Conservation (phyloP, 1,140 invertebrate species). For the Nymphalis io region DNA sequence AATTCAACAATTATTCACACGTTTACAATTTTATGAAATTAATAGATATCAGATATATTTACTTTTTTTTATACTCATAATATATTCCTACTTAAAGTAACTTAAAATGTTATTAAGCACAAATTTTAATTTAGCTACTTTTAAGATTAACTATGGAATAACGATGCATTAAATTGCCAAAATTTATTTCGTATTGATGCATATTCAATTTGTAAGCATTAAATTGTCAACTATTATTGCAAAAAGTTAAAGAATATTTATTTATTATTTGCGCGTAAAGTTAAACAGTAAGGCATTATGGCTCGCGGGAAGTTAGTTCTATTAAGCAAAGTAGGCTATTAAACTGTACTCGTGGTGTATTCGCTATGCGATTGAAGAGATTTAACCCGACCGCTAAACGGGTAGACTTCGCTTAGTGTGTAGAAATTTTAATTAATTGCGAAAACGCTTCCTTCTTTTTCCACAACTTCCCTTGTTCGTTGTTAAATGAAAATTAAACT, state of each 20-base stretch:
- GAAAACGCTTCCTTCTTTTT: constrained; percentile 58
- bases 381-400: constrained; percentile 54
- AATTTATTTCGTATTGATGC: constrained; percentile 1
- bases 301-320: constrained; percentile 38
- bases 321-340: constrained; percentile 41
- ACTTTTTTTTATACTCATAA: too few relatives aligned
- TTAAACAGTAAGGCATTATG: constrained; percentile 26
- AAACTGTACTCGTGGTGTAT: constrained; percentile 9
- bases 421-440: constrained; percentile 66
- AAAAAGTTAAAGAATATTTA: constrained; percentile 17
- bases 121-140: too few relatives aligned
- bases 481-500: constrained; percentile 42
- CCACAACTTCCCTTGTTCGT: constrained; percentile 35
- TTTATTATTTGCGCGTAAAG: constrained; percentile 21
- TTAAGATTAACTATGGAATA: too few relatives aligned
- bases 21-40: too few relatives aligned
- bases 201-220: constrained; percentile 1
- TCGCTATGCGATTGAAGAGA: constrained; percentile 57
- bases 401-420: constrained; percentile 37
- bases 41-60: too few relatives aligned
- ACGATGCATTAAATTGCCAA: too few relatives aligned
- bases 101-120: too few relatives aligned
- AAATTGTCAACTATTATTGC: constrained; percentile 16
- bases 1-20: too few relatives aligned
- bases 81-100: too few relatives aligned